Percentiles rank a stretch among this genome's conserved stretches.
phyloP scores from a whole-genome alignment of 1,140 invertebrate genomes.

The Bombus waltoni region DNA sequence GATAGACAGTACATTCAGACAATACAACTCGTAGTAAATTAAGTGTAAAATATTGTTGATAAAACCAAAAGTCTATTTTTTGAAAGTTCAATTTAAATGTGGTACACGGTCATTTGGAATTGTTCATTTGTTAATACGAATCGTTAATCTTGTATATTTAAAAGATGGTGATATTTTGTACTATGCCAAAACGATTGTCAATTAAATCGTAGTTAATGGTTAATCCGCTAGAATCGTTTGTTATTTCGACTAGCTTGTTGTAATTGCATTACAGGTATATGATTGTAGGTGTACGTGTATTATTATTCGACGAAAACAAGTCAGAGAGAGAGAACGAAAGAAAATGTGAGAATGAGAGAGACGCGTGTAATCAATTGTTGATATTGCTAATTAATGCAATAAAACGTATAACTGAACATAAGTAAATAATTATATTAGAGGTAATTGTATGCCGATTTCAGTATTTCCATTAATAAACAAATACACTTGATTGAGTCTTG shows the following conservation, averaged over 20 bases:
- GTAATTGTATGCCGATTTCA: slow-evolving; percentile 72
- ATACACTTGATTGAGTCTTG: slow-evolving; percentile 34
- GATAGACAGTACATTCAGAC: background rate
- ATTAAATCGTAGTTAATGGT: slow-evolving; percentile 60
- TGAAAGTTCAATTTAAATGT: background rate
- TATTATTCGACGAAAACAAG: slow-evolving; percentile 4
- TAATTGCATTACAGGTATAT: slow-evolving; percentile 31
- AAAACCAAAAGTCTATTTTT: background rate
- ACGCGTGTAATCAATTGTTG: slow-evolving; percentile 40
- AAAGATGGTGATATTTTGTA: slow-evolving; percentile 58
- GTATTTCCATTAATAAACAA: slow-evolving; percentile 73
- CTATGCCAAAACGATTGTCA: slow-evolving; percentile 71
- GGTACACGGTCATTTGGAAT: slow-evolving; percentile 17
- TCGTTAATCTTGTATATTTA: slow-evolving; percentile 39
- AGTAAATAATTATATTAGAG: slow-evolving; percentile 57
- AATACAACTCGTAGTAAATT: background rate
- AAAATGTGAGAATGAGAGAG: background rate
- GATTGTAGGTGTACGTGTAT: background rate
- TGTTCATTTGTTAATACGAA: slow-evolving; percentile 1
- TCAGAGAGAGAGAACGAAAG: background rate
- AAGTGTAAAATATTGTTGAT: background rate
- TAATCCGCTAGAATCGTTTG: slow-evolving; percentile 24
- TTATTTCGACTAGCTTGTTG: slow-evolving; percentile 30
- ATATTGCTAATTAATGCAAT: slow-evolving; percentile 49
- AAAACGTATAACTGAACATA: slow-evolving; percentile 42